These are phyloP conservation scores for Noctua janthina DNA, from an alignment of 2,888 invertebrate genomes.

Conservation along the genomic window DNA sequence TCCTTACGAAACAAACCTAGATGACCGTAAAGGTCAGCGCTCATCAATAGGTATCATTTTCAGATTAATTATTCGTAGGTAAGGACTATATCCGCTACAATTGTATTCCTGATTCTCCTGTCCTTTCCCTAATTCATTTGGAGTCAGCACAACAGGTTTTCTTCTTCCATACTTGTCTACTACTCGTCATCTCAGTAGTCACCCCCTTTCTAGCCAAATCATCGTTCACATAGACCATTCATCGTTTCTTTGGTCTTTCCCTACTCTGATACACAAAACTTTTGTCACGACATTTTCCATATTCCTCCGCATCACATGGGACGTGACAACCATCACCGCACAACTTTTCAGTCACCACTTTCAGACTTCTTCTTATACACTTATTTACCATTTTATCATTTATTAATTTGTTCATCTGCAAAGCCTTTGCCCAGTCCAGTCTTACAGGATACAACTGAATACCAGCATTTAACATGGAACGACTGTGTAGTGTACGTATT, in stretches of 20 bases:
- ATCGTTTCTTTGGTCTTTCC: not conserved
- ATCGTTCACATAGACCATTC: not conserved
- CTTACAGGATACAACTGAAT: not conserved
- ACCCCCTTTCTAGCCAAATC: not conserved
- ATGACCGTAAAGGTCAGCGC: not conserved
- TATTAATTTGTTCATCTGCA: too few relatives aligned
- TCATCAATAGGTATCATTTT: not conserved
- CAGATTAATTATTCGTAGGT: not conserved
- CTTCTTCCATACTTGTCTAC: not conserved
- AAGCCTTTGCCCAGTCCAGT: not conserved
- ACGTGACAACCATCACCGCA: not conserved
- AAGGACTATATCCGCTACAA: not conserved
- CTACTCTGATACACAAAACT: not conserved
- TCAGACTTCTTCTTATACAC: not conserved
- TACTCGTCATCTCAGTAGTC: not conserved
- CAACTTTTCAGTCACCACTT: not conserved
- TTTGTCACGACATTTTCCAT: not conserved
- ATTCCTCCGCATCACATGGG: not conserved
- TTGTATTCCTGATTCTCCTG: not conserved
- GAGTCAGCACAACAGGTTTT: not conserved
- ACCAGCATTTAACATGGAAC: not conserved
- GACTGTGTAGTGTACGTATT: not conserved
- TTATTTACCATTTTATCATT: not conserved
- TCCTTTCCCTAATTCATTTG: not conserved
- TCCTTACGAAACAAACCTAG: not conserved